Percentiles rank a stretch among this genome's conserved stretches.
phyloP scores from a whole-genome alignment of 2,797 vertebrate genomes.

The Pipistrellus pipistrellus region DNA sequence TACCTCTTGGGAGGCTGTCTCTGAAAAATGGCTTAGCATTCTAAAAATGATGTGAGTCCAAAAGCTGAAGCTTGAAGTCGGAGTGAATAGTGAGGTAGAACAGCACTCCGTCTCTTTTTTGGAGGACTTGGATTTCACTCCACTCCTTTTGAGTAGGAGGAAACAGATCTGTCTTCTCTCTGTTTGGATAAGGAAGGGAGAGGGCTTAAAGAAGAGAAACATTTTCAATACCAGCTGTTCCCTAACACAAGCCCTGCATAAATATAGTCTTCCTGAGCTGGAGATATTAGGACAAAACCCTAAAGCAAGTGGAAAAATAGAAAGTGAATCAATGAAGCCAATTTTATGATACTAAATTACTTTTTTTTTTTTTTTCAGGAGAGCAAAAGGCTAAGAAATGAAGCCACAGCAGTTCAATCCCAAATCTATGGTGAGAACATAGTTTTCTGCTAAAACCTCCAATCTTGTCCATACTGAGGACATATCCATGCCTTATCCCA shows the following conservation, averaged over 20 bases:
- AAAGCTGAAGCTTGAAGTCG: conserved; percentile 53
- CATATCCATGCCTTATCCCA: too few relatives aligned
- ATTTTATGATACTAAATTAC: conserved; percentile 39
- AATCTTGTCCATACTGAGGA: background rate
- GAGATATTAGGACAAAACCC: conserved; percentile 63
- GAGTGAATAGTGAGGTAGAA: conserved; percentile 67
- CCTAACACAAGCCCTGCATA: conserved; percentile 60
- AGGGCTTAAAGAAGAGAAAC: conserved; percentile 76
- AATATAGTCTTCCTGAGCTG: conserved; percentile 73
- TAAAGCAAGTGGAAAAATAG: conserved; percentile 50
- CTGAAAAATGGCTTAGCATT: conserved; percentile 72
- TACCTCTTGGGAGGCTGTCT: conserved; percentile 60
- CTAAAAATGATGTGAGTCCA: conserved; percentile 60
- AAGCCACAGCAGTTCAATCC: background rate
- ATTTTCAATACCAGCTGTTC: conserved; percentile 78
- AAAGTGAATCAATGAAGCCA: conserved; percentile 34
- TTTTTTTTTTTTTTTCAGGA: background rate
- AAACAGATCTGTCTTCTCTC: conserved; percentile 79
- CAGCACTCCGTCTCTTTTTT: conserved; percentile 70
- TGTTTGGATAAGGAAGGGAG: conserved; percentile 81
- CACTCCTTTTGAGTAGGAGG: conserved; percentile 71
- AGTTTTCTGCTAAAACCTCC: background rate
- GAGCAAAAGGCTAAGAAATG: background rate
- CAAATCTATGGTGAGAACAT: conserved; percentile 8
- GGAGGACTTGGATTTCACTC: conserved; percentile 71